phyloP scores from a whole-genome alignment of 2,888 invertebrate genomes.

The Tipula helvola region DNA sequence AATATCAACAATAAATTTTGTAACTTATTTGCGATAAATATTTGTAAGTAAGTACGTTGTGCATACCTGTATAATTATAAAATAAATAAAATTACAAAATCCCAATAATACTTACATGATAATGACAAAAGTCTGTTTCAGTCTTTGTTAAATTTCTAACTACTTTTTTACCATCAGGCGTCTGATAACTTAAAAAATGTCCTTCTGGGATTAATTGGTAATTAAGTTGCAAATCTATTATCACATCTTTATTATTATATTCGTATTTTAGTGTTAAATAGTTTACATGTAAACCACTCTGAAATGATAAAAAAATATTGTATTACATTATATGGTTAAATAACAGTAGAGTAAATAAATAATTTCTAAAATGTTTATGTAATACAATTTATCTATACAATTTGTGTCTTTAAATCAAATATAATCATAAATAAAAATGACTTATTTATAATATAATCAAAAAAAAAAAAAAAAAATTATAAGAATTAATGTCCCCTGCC shows the following conservation, averaged over 20 bases:
- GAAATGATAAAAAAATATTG: not conserved
- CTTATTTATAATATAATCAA: not conserved
- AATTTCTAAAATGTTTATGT: not conserved
- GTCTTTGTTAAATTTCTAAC: constrained; percentile 35
- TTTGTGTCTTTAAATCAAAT: not conserved
- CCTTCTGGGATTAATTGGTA: constrained; percentile 31
- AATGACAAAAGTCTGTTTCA: constrained; percentile 36
- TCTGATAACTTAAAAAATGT: constrained; percentile 35
- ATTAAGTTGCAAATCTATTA: constrained; percentile 28
- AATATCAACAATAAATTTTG: not conserved
- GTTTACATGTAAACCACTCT: constrained; percentile 27
- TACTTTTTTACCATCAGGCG: constrained; percentile 25
- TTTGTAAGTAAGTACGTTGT: not conserved
- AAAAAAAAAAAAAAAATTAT: not conserved
- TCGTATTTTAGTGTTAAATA: constrained; percentile 48
- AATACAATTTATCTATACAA: not conserved
- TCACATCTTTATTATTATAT: constrained; percentile 49
- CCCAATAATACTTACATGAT: constrained; percentile 27
- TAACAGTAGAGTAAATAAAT: not conserved
- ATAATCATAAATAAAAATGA: not conserved
- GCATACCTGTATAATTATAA: too few relatives aligned
- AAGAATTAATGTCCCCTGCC: not conserved
- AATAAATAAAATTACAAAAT: too few relatives aligned
- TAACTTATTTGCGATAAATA: not conserved
- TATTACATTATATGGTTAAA: not conserved